These are phyloP conservation scores for Hypothenemus hampei DNA, from an alignment of 1,140 invertebrate genomes.

Conservation along the genomic window DNA sequence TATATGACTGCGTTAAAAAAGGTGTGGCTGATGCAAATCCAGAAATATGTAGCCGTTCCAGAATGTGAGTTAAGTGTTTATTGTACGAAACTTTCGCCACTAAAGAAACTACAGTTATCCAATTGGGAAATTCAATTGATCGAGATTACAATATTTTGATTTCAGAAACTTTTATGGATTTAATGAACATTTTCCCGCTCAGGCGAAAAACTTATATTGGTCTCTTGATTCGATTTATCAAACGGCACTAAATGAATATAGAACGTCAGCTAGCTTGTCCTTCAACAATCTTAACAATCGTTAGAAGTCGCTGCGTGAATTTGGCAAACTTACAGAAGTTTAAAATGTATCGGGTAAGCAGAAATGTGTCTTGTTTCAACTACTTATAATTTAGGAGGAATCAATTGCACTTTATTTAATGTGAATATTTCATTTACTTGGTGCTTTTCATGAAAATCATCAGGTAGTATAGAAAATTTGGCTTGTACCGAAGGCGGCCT, in stretches of 20 bases:
- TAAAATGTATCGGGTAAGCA: constrained; percentile 35
- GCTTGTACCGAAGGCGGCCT: constrained; percentile 44
- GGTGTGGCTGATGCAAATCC: constrained; percentile 90
- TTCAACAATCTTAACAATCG: constrained; percentile 47
- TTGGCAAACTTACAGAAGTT: constrained; percentile 25
- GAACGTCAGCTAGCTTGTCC: constrained; percentile 49
- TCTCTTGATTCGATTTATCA: constrained; percentile 81
- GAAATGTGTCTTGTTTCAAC: too few relatives aligned
- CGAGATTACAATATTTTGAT: constrained; percentile 30
- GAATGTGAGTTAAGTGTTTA: constrained; percentile 54
- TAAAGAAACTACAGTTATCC: too few relatives aligned
- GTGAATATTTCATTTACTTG: too few relatives aligned
- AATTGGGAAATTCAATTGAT: too few relatives aligned
- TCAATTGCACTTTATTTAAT: too few relatives aligned
- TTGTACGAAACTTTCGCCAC: not conserved
- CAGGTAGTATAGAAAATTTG: constrained; percentile 57
- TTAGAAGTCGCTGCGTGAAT: constrained; percentile 34
- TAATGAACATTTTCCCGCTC: constrained; percentile 83
- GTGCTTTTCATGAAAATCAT: constrained; percentile 28
- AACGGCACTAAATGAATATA: constrained; percentile 68
- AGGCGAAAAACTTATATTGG: constrained; percentile 79
- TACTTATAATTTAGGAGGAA: too few relatives aligned
- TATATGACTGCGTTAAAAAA: constrained; percentile 83
- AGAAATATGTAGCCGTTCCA: constrained; percentile 70
- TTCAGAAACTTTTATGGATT: constrained; percentile 85